Evolutionary conservation across 2,113 vertebrate species (phyloP), one percentile per base, ranked within the genome.

Genomic region (Orthonyx spaldingii): DNA sequence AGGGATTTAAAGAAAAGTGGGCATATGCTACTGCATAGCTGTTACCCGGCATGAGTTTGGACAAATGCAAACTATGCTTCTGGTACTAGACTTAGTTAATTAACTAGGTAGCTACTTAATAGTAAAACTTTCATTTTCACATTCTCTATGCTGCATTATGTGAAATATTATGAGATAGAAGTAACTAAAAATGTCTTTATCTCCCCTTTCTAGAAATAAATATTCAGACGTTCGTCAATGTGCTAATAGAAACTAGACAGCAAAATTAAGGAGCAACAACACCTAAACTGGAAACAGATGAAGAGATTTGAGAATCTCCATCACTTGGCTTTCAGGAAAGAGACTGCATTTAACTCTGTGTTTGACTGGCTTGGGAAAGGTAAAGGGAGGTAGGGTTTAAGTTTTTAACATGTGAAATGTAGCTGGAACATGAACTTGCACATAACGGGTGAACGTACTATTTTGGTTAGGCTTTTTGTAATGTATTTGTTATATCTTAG

Each of bases 181-280:
- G 17, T 93, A 89, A 96, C 66, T 69, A 35, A 28, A 60, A 49
- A 66, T 2, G 4, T 74, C 79, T 91, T 95, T 93, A 30, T 90
- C 49, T 96, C 56, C 47, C 44, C 16, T 80, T 86, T 91, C 32
- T 84, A 97, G 95, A 91, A 66, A 19, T 96, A 74, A 90, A 96
- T 93, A 91, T 94, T 89, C 77, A 94, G 90, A 78, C 91, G 16
- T 80, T 92, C 22, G 89, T 93, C 52, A 93, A 93, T 49, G 81
- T 93, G 76, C 84, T 96, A 50, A 61, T 93, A 95, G 92, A 90
- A 88, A 80, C 78, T 26, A 91, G 75, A 96, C 71, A 89, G 90
- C 74, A 96, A 70, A 32, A 94, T 80, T 94, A 89, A 96, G 84
- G 41, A 93, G 53, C 33, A 72, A 37, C 63, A 88, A 28, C 33